These are phyloP conservation scores for Orthosia incerta DNA, from an alignment of 2,888 invertebrate genomes.

Conservation along the genomic window DNA sequence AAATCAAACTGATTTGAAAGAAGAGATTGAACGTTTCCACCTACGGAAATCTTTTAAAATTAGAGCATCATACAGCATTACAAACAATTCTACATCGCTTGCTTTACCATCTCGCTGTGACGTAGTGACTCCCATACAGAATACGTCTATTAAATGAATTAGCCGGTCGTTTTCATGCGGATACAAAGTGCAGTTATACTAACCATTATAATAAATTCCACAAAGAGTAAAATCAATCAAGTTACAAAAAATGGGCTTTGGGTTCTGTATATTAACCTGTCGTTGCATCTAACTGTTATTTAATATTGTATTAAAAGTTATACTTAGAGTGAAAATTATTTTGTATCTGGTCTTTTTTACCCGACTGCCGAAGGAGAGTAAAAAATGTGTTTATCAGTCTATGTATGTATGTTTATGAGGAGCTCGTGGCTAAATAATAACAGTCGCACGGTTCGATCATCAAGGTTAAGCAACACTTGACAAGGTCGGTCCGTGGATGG, in stretches of 20 bases:
- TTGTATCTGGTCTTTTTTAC: not conserved
- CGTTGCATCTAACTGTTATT: not conserved
- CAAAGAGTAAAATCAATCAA: slow-evolving; percentile 64
- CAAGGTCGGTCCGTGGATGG: too few relatives aligned
- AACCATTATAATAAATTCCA: slow-evolving; percentile 62
- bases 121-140: slow-evolving; percentile 24
- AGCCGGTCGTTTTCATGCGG: slow-evolving; percentile 53
- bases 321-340: not conserved
- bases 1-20: too few relatives aligned
- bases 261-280: slow-evolving; percentile 33
- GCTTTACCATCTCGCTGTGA: not conserved
- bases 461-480: too few relatives aligned
- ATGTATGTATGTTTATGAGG: too few relatives aligned
- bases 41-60: too few relatives aligned
- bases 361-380: too few relatives aligned
- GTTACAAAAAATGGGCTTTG: slow-evolving; percentile 32
- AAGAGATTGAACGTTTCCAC: too few relatives aligned
- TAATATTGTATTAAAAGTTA: not conserved
- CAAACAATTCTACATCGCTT: not conserved
- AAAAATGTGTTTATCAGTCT: too few relatives aligned
- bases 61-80: too few relatives aligned
- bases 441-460: too few relatives aligned
- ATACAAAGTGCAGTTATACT: slow-evolving; percentile 64
- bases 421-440: too few relatives aligned
- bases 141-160: slow-evolving; percentile 47